Conservation (phyloP, 2,888 invertebrate genomes). For the Syrphus vitripennis region DNA sequence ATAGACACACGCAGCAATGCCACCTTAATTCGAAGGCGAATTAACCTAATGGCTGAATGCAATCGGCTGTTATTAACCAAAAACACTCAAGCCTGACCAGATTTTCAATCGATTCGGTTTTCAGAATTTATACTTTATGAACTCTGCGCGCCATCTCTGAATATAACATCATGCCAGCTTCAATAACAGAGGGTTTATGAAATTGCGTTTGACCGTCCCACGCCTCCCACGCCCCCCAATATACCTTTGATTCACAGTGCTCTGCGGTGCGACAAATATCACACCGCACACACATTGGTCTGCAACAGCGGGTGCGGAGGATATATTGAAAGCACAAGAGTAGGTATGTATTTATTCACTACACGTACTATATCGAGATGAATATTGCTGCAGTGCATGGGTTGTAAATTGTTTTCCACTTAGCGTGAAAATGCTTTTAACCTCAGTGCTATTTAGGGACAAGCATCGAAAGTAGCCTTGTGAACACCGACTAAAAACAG, state of each 20-base stretch:
- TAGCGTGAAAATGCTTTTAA: constrained; percentile 74
- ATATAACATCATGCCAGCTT: constrained; percentile 53
- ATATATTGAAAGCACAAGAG: constrained; percentile 42
- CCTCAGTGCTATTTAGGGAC: constrained; percentile 67
- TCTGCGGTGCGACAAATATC: constrained; percentile 65
- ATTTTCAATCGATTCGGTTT: constrained; percentile 73
- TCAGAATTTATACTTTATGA: constrained; percentile 66
- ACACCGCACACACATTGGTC: constrained; percentile 25
- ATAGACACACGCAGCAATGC: constrained; percentile 1
- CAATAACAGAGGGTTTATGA: constrained; percentile 56
- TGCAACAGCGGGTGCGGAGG: constrained; percentile 26
- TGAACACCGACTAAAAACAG: constrained; percentile 37
- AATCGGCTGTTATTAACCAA: constrained; percentile 73
- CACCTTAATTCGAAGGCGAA: constrained; percentile 61
- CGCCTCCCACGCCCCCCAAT: too few relatives aligned
- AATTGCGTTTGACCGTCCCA: constrained; percentile 15
- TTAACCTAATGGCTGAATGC: constrained; percentile 73
- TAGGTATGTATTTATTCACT: constrained; percentile 29
- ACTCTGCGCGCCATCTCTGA: constrained; percentile 27
- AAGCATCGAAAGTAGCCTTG: constrained; percentile 59
- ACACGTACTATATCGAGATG: constrained; percentile 53
- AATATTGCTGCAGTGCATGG: constrained; percentile 61
- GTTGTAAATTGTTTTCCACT: constrained; percentile 74
- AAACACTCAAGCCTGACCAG: constrained; percentile 74
- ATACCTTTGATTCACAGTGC: constrained; percentile 42